Evolutionary conservation across 2,113 vertebrate species (phyloP).

Genomic region (Leptobrachium leishanense): DNA sequence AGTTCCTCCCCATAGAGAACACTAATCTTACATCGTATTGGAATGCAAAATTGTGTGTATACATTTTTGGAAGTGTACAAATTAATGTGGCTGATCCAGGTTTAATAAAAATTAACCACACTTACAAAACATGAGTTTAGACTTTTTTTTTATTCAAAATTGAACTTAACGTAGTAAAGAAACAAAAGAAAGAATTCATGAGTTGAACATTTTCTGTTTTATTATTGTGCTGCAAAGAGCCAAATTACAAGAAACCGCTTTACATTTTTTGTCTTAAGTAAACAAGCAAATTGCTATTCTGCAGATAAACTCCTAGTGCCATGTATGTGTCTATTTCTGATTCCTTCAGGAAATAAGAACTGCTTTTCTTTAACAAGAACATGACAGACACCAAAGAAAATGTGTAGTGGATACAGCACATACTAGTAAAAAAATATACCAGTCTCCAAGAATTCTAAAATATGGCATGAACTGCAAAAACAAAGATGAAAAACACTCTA

Average conservation of each 20-base stretch:
- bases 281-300: slow-evolving; percentile 76
- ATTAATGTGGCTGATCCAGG: too few relatives aligned
- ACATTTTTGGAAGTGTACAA: too few relatives aligned
- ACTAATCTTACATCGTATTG: too few relatives aligned
- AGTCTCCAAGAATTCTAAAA: slow-evolving; percentile 65
- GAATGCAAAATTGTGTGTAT: too few relatives aligned
- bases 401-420: slow-evolving; percentile 82
- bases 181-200: slow-evolving; percentile 24
- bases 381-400: slow-evolving; percentile 82
- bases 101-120: background rate
- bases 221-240: slow-evolving; percentile 80
- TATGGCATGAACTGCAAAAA: slow-evolving; percentile 77
- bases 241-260: slow-evolving; percentile 70
- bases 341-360: slow-evolving; percentile 77
- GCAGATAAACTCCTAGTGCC: slow-evolving; percentile 78
- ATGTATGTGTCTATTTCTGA: slow-evolving; percentile 77
- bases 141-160: background rate
- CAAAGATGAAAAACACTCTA: slow-evolving; percentile 75
- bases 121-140: background rate
- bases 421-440: slow-evolving; percentile 74
- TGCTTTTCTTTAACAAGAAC: slow-evolving; percentile 83
- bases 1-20: too few relatives aligned
- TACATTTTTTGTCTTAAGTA: slow-evolving; percentile 63
- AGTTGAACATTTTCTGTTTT: slow-evolving; percentile 58
- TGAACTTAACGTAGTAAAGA: background rate